Conservation (phyloP, 2,797 vertebrate genomes). For the Otolemur crassicaudatus region DNA sequence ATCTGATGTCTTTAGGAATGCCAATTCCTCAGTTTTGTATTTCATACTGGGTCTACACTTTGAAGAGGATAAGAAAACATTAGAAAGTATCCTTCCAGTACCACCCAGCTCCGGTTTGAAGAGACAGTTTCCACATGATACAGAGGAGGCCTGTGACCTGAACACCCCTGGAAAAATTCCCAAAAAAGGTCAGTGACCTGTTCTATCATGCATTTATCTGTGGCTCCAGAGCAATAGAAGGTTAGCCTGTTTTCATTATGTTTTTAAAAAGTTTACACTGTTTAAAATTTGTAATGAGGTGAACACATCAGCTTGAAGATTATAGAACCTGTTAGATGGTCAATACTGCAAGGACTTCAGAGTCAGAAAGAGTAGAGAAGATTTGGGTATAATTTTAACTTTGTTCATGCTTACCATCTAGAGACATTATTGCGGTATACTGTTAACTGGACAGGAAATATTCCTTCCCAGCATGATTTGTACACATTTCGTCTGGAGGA, state of each 20-base stretch:
- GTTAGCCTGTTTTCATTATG: neutral
- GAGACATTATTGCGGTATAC: neutral
- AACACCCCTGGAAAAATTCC: constrained; percentile 88
- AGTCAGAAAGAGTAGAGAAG: neutral
- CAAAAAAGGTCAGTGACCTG: constrained; percentile 87
- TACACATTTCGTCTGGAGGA: neutral
- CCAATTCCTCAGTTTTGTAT: constrained; percentile 81
- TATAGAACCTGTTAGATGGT: neutral
- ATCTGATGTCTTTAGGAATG: constrained; percentile 80
- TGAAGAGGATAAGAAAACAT: constrained; percentile 88
- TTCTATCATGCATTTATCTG: neutral
- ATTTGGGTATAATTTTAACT: neutral
- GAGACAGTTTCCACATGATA: constrained; percentile 89
- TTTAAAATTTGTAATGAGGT: neutral
- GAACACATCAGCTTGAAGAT: neutral
- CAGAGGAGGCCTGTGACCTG: constrained; percentile 78
- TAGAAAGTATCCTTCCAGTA: constrained; percentile 87
- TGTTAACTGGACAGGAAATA: neutral
- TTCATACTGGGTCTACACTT: constrained; percentile 82
- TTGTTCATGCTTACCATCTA: neutral
- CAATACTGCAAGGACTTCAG: neutral
- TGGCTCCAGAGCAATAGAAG: neutral
- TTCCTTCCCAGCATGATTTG: neutral
- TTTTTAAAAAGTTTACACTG: neutral
- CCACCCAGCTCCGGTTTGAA: constrained; percentile 89